Evolutionary conservation across 2,888 invertebrate species (phyloP), one percentile per base, ranked within the genome.

Genomic region (Odontocolon sp.): DNA sequence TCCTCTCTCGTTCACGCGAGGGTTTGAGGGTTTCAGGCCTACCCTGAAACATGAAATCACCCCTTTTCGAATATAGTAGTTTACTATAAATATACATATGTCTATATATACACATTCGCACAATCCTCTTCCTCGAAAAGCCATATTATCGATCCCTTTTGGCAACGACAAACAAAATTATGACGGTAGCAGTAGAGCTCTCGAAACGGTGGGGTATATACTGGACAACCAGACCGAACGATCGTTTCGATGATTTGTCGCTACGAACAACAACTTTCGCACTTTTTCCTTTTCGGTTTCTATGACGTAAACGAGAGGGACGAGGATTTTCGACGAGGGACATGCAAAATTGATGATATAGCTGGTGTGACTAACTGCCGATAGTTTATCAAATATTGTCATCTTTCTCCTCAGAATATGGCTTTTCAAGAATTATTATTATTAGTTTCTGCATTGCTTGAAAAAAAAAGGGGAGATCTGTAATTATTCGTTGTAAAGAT

Each of bases 161-260:
- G 38, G 68, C 57, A 72, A 72, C 72, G 77, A 68, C 63, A 64
- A 77, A 77, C 63, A 77, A 56, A 72, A 77, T 77, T 77, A 72
- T 72, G 61, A 63, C 68, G 38, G 56, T 61, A 52, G 54, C 23
- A 5, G 33, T n/a, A 9, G 14, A n/a, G 59, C 40, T 47, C 28
- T 40, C 59, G 61, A 63, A 71, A 67, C 67, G 61, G 57, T 64
- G 33, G 63, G 38, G 57, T 68, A n/a, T n/a, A n/a, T n/a, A 52
- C 33, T 16, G 61, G 52, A 70, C 28, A 18, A 59, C 71, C 63
- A 42, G 56, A 57, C 26, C 66, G 69, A 63, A 64, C 57, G 68
- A 42, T 63, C 50, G 72, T 77, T 72, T 64, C 31, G 36, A 77
- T 77, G 68, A 72, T 68, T 77, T 68, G 71, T 77, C 50, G 54